Evolutionary conservation across 2,797 vertebrate genomes (phyloP), one percentile per base, ranked within the genome.

Genomic region (Acanthiza pusilla): DNA sequence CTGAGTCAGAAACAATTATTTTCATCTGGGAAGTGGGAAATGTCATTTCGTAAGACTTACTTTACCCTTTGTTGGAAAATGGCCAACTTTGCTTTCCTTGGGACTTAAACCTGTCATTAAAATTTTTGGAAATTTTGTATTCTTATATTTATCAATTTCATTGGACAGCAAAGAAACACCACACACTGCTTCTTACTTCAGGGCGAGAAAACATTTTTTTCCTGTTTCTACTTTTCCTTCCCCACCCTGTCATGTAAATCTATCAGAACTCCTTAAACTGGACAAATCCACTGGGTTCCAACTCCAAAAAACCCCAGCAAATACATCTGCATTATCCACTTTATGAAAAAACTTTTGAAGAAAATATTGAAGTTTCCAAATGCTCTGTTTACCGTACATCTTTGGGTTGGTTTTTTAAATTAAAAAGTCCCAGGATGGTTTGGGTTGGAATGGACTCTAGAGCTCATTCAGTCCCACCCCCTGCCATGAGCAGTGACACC

Each of bases 1-100:
- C 38, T 95, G 94, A 96, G 92, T 96, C 94, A 97, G 85, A 58
- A 93, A 77, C 81, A 88, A 92, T 93, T 91, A 66, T 60, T 84
- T 94, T 90, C 83, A 51, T 45, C 85, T 75, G 75, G 70, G 73
- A 95, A 89, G 58, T 68, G 36, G 68, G 38, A 93, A 91, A 85
- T 78, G 51, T 26, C 34, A 68, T 91, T 89, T 55, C 16, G 27
- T 50, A 85, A 74, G 67, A 60, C 4, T 32, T 21, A n/a, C 27
- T 68, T 72, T 51, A 61, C 23, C 32, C 45, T 71, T 55, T 25
- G 38, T 53, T 85, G 54, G 53, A 60, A 87, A 85, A 57, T 7
- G 9, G 34, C 40, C 73, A 85, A 3, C 8, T 61, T 51, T 12
- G 26, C 19, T 93, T 65, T 61, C 38, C 18, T 47, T 27, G 34